Evolutionary conservation across 2,113 vertebrate genomes (phyloP).

Genomic region (Himantopus leucocephalus): DNA sequence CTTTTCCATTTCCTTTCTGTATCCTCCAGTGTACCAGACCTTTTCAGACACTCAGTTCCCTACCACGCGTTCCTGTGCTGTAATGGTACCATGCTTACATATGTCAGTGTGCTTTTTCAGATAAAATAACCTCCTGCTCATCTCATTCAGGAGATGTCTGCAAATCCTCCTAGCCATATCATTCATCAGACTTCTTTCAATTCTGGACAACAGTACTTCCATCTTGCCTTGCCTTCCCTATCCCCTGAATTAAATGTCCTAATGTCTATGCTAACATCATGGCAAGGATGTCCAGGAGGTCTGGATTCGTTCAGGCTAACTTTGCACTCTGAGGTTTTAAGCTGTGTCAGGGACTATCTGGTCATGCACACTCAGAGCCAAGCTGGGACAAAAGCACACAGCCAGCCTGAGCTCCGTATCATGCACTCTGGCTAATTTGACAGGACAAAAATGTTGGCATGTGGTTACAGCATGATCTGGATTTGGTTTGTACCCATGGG

Average conservation of each 20-base stretch:
- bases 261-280: background rate
- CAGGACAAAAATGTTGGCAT: background rate
- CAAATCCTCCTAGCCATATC: background rate
- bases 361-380: background rate
- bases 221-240: background rate
- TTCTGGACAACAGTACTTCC: background rate
- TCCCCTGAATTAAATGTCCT: background rate
- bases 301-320: background rate
- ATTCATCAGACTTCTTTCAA: background rate
- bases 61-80: background rate
- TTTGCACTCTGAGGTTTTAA: background rate
- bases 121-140: background rate
- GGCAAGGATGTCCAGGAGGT: background rate
- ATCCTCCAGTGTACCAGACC: background rate
- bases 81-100: too few species aligned
- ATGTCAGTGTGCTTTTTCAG: background rate
- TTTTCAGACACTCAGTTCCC: background rate
- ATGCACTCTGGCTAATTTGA: background rate
- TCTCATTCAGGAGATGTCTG: background rate
- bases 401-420: background rate
- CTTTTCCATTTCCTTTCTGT: background rate
- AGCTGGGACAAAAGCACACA: background rate
- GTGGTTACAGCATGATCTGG: background rate
- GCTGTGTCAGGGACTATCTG: background rate
- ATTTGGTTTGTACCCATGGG: accelerated